These are phyloP conservation scores for Chitala chitala DNA, from an alignment of 2,113 vertebrate species.

Conservation along the genomic window DNA sequence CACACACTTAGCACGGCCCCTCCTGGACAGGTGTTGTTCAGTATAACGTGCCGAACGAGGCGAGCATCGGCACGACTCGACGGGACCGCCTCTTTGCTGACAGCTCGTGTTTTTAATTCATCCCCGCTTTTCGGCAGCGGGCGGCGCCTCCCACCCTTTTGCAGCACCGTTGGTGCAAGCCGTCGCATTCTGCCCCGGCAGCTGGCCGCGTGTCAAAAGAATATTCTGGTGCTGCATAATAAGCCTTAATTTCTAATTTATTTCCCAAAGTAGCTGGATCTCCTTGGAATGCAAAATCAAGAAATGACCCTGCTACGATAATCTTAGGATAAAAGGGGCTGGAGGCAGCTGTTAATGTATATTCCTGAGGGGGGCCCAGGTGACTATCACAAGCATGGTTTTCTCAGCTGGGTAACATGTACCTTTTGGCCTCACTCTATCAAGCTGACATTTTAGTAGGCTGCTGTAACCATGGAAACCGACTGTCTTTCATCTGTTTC, in stretches of 20 bases:
- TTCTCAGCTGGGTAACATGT: conserved; percentile 35
- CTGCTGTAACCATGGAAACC: conserved; percentile 56
- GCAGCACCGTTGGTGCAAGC: conserved; percentile 53
- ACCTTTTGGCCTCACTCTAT: conserved; percentile 49
- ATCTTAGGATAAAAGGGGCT: conserved; percentile 27
- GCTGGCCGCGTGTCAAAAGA: conserved; percentile 50
- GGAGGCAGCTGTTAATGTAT: conserved; percentile 37
- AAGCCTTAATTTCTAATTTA: conserved; percentile 33
- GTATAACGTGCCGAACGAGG: not conserved
- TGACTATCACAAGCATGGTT: conserved; percentile 39
- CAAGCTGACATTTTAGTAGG: conserved; percentile 49
- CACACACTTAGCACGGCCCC: too few species aligned
- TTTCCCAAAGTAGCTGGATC: conserved; percentile 36
- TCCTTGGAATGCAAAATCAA: conserved; percentile 38
- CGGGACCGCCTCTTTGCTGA: not conserved
- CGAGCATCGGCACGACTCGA: not conserved
- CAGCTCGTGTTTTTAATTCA: conserved; percentile 12
- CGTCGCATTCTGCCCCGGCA: conserved; percentile 5
- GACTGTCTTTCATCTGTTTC: conserved; percentile 50
- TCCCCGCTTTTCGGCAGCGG: not conserved
- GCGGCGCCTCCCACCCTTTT: conserved; percentile 47
- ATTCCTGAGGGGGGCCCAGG: conserved; percentile 44
- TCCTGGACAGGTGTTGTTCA: not conserved
- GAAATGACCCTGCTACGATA: conserved; percentile 11
- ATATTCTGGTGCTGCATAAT: conserved; percentile 24